A percentile compares a stretch with the other conserved stretches of the same genome.
Conservation (phyloP, 1,140 invertebrate genomes). For the Brachionus koreanus region DNA sequence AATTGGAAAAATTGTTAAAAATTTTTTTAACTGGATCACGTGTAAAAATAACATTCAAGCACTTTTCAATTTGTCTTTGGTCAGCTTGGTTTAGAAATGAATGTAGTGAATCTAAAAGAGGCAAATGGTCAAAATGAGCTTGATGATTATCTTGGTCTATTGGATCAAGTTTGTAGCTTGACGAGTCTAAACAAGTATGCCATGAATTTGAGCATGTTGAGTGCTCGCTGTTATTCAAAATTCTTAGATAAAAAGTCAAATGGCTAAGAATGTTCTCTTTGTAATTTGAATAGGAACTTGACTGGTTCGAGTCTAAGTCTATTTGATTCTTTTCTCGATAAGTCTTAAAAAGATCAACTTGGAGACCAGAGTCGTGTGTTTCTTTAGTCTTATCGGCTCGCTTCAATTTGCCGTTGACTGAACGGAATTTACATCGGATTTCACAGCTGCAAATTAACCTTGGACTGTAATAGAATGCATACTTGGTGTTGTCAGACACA, state of each 20-base stretch:
- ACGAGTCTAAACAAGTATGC: neutral
- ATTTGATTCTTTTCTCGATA: neutral
- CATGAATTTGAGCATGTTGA: neutral
- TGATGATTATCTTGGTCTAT: neutral
- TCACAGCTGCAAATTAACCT: slow-evolving; percentile 13
- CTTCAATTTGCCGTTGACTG: neutral
- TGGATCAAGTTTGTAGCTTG: neutral
- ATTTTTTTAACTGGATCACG: slow-evolving; percentile 22
- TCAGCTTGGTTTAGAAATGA: neutral
- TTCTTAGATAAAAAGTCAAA: neutral
- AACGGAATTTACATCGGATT: neutral
- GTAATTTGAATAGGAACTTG: neutral
- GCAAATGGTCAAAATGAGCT: neutral
- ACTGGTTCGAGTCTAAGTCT: neutral
- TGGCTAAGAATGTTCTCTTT: neutral
- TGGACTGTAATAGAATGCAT: neutral
- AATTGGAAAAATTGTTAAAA: neutral
- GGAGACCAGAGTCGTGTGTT: neutral
- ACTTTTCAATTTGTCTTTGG: neutral
- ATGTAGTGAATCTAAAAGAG: neutral
- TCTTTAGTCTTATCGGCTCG: neutral
- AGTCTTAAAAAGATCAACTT: neutral
- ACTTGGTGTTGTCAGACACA: neutral
- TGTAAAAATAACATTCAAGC: neutral
- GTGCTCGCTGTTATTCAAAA: neutral